Percentiles rank a stretch among this genome's conserved stretches.
Evolutionary conservation across 1,140 invertebrate genomes (phyloP).

Genomic region (Drosophila gunungcola): DNA sequence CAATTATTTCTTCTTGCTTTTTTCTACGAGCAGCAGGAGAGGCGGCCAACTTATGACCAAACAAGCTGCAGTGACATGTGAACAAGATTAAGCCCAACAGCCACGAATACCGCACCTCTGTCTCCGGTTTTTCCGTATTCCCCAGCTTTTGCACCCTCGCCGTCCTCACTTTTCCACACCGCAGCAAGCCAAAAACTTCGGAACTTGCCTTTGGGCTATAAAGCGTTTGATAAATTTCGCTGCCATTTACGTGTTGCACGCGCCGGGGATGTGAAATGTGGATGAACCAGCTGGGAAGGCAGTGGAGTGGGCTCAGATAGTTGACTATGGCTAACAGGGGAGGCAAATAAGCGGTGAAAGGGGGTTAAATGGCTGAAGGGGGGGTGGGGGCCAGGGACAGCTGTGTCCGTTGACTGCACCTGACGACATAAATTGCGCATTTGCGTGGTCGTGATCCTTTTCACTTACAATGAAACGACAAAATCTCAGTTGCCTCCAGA

Average conservation of each 20-base stretch:
- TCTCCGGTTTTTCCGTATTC: constrained; percentile 17
- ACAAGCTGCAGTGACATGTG: constrained; percentile 64
- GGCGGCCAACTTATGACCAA: constrained; percentile 59
- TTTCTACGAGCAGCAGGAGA: constrained; percentile 19
- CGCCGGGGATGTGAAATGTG: constrained; percentile 50
- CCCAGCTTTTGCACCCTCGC: constrained; percentile 7
- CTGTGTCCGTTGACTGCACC: constrained; percentile 50
- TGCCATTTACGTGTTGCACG: constrained; percentile 71
- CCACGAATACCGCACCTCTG: neutral
- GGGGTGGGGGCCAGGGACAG: constrained; percentile 16
- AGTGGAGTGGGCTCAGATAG: constrained; percentile 28
- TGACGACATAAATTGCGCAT: constrained; percentile 69
- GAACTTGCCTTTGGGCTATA: constrained; percentile 42
- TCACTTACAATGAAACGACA: constrained; percentile 55
- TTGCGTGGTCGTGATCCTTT: constrained; percentile 64
- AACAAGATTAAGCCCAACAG: constrained; percentile 46
- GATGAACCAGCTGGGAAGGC: constrained; percentile 22
- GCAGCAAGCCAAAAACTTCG: constrained; percentile 41
- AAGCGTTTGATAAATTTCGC: constrained; percentile 68
- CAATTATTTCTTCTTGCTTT: constrained; percentile 56
- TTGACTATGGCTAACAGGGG: constrained; percentile 21
- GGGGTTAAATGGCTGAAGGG: constrained; percentile 5
- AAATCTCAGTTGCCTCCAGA: constrained; percentile 45
- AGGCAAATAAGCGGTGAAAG: neutral
- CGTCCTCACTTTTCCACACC: constrained; percentile 6